phyloP scores from a whole-genome alignment of 2,113 vertebrate species.

The Choloepus hoffmanni region DNA sequence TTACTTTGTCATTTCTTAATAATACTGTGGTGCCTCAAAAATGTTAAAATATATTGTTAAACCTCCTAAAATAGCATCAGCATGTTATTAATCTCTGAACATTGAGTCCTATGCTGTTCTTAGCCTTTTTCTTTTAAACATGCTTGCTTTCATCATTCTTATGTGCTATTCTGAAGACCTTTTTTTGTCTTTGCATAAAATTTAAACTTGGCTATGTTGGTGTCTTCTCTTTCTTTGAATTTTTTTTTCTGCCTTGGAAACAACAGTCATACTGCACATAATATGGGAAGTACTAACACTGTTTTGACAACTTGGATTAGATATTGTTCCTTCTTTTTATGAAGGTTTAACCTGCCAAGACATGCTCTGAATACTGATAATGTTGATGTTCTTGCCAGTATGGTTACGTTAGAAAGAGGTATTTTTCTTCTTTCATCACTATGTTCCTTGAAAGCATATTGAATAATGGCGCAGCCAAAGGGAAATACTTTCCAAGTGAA shows the following conservation, averaged over 20 bases:
- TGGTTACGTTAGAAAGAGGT: conserved; percentile 90
- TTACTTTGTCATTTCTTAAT: neutral
- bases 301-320: conserved; percentile 90
- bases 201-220: neutral
- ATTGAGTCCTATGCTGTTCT: neutral
- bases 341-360: conserved; percentile 90
- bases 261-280: conserved; percentile 85
- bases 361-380: conserved; percentile 90
- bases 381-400: conserved; percentile 89
- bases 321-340: conserved; percentile 89
- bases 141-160: conserved; percentile 4
- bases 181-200: conserved; percentile 48
- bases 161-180: conserved; percentile 20
- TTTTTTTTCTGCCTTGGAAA: conserved; percentile 79
- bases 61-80: neutral
- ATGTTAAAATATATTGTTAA: conserved; percentile 9
- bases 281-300: conserved; percentile 86
- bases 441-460: conserved; percentile 91
- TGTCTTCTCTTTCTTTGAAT: conserved; percentile 64
- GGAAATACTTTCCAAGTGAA: conserved; percentile 86
- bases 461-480: conserved; percentile 88
- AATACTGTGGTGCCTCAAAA: neutral
- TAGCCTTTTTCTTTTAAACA: neutral
- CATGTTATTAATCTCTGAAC: conserved; percentile 1
- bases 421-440: conserved; percentile 91